phyloP scores from a whole-genome alignment of 37 sponge, comb jelly and placozoan species.

The Bolinopsis microptera region DNA sequence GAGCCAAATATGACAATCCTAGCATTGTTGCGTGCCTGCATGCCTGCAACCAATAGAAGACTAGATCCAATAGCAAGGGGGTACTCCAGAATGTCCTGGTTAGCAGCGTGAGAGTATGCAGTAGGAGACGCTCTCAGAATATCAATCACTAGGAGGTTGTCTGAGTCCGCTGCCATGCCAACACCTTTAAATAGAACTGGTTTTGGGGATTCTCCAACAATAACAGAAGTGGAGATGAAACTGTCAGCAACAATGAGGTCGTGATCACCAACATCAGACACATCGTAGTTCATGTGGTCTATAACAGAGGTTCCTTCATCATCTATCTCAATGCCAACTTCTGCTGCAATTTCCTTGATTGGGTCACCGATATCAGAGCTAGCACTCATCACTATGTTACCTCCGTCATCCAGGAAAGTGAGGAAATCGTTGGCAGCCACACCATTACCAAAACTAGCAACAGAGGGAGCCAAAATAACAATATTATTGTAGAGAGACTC shows the following conservation, averaged over 20 bases:
- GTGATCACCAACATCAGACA: constrained; percentile 87
- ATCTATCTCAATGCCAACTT: constrained; percentile 90
- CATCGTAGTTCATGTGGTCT: constrained; percentile 93
- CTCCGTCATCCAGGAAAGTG: constrained; percentile 88
- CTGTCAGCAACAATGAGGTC: constrained; percentile 74
- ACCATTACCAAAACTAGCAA: constrained; percentile 89
- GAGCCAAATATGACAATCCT: constrained; percentile 89
- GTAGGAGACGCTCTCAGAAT: constrained; percentile 85
- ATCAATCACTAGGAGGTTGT: constrained; percentile 87
- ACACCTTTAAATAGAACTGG: constrained; percentile 81
- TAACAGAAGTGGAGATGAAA: constrained; percentile 71
- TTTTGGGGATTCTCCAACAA: constrained; percentile 71
- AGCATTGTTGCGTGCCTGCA: constrained; percentile 96
- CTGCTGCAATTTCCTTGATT: constrained; percentile 82
- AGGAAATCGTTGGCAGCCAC: constrained; percentile 75
- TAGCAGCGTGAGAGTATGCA: constrained; percentile 82
- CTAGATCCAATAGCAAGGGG: constrained; percentile 93
- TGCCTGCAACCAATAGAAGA: constrained; percentile 87
- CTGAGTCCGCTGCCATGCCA: constrained; percentile 89
- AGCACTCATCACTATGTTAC: constrained; percentile 85
- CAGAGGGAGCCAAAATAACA: constrained; percentile 91
- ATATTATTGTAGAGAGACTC: constrained; percentile 88
- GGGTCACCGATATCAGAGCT: constrained; percentile 80
- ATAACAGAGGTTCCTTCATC: constrained; percentile 89
- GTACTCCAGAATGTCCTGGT: constrained; percentile 72